Percentiles rank a stretch among this genome's conserved stretches.
Conservation (phyloP, 2,797 vertebrate genomes). For the Pseudocheirus occidentalis region DNA sequence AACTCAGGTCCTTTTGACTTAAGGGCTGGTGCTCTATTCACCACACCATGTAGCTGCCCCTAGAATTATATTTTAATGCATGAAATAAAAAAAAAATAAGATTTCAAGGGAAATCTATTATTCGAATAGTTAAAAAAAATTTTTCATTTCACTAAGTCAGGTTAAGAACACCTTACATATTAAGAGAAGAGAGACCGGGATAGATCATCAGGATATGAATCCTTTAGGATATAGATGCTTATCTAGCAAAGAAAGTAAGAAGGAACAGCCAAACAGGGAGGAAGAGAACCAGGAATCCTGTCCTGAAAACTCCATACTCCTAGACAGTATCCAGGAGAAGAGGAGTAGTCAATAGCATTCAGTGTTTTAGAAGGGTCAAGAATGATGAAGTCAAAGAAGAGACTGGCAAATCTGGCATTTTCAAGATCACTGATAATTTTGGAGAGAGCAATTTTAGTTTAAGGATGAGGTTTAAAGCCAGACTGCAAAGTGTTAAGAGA, state of each 20-base stretch:
- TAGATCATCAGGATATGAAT: neutral
- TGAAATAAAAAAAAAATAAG: neutral
- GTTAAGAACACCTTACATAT: neutral
- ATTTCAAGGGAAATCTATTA: neutral
- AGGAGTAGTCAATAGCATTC: neutral
- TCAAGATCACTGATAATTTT: neutral
- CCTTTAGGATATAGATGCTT: neutral
- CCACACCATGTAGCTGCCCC: too few relatives aligned
- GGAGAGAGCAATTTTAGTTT: neutral
- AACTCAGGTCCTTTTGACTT: too few relatives aligned
- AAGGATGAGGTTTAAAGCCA: neutral
- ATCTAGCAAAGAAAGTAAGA: neutral
- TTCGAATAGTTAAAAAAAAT: neutral
- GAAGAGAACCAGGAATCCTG: neutral
- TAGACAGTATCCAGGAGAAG: neutral
- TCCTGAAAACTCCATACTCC: neutral
- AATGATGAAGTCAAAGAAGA: neutral
- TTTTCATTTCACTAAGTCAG: neutral
- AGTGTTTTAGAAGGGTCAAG: neutral
- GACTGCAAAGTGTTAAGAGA: neutral
- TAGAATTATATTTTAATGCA: neutral
- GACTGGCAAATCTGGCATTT: neutral
- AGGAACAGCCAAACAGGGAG: neutral
- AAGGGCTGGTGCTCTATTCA: too few relatives aligned
- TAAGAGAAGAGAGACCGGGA: neutral